phyloP scores from a whole-genome alignment of 2,797 vertebrate genomes.

The Darevskia mixta region DNA sequence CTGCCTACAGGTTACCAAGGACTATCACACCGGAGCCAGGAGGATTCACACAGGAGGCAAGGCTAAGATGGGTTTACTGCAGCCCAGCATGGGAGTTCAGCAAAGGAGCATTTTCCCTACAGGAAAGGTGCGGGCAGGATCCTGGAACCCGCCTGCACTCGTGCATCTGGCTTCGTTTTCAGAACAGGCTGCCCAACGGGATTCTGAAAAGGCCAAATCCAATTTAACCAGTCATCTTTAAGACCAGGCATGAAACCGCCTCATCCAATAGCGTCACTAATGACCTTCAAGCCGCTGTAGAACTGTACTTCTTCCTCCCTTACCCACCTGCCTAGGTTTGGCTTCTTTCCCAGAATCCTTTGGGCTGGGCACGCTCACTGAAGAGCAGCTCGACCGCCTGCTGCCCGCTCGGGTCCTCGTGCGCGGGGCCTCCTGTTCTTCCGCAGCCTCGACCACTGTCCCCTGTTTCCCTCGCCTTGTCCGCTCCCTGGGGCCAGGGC shows the following conservation, averaged over 20 bases:
- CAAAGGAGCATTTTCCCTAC: background rate
- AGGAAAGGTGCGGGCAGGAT: background rate
- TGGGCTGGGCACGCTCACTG: background rate
- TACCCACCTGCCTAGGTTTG: constrained; percentile 3
- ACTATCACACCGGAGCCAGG: background rate
- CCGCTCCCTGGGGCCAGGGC: background rate
- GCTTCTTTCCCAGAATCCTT: constrained; percentile 7
- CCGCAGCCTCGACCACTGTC: accelerated
- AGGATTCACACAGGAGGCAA: background rate
- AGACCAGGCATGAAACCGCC: too few relatives aligned
- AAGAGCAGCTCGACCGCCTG: background rate
- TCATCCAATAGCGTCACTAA: too few relatives aligned
- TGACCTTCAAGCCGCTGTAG: too few relatives aligned
- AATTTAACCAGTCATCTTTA: too few relatives aligned
- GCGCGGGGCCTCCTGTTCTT: background rate
- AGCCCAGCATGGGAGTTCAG: background rate
- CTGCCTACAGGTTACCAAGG: background rate
- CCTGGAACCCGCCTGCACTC: too few relatives aligned
- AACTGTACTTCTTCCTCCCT: background rate
- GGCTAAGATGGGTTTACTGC: background rate
- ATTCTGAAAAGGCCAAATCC: background rate
- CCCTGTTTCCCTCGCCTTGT: background rate
- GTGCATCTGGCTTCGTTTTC: background rate
- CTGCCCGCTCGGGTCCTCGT: background rate
- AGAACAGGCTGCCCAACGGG: background rate